phyloP scores from a whole-genome alignment of 2,113 vertebrate genomes.

The Percina caprodes region DNA sequence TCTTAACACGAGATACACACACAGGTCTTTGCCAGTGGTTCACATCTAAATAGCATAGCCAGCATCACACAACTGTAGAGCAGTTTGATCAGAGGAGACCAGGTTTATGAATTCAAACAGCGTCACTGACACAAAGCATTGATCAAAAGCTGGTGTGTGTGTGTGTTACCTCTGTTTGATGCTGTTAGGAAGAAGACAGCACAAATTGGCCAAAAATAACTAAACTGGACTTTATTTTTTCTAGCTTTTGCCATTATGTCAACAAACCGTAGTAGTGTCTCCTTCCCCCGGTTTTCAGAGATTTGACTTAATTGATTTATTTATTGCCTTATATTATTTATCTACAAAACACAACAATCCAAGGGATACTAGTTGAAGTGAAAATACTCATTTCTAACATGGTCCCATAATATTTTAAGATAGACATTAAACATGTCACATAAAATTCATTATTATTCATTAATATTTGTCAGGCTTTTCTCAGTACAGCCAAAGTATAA shows the following conservation, averaged over 20 bases:
- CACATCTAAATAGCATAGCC: slow-evolving; percentile 5
- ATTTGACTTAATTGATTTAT: not conserved
- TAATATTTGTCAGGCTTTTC: not conserved
- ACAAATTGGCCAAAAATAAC: slow-evolving; percentile 6
- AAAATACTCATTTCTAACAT: not conserved
- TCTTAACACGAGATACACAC: not conserved
- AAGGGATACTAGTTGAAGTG: not conserved
- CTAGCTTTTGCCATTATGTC: not conserved
- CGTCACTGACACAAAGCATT: slow-evolving; percentile 30
- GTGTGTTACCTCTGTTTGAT: slow-evolving; percentile 1
- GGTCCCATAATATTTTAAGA: not conserved
- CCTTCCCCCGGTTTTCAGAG: not conserved
- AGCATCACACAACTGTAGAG: slow-evolving; percentile 1
- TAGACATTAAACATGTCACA: too few species aligned
- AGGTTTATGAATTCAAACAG: slow-evolving; percentile 27
- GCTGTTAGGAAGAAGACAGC: not conserved
- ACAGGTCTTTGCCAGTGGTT: not conserved
- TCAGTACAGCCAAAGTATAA: not conserved
- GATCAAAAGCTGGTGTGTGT: slow-evolving; percentile 21
- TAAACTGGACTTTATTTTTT: not conserved
- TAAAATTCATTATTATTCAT: not conserved
- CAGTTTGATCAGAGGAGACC: slow-evolving; percentile 26
- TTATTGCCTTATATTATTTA: not conserved
- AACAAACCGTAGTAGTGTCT: not conserved
- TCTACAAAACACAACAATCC: not conserved